Evolutionary conservation across 2,113 vertebrate genomes (phyloP).

Genomic region (Nyctibius bracteatus): DNA sequence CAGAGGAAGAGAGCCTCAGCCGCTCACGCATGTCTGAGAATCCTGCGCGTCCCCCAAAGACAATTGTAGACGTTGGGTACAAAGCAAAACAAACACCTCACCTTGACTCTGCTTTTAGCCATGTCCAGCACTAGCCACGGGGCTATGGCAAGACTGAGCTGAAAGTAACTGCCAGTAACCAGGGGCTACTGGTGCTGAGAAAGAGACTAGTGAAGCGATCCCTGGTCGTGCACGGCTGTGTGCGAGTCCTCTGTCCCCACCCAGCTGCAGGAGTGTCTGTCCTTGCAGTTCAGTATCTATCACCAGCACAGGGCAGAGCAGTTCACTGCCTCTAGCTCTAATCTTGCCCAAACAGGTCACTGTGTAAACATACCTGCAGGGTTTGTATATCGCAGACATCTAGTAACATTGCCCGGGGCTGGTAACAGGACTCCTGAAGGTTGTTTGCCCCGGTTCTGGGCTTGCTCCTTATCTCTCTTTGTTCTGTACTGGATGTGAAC

Average conservation of each 20-base stretch:
- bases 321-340: not conserved
- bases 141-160: not conserved
- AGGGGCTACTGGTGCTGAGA: not conserved
- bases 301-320: not conserved
- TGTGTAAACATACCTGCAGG: slow-evolving; percentile 23
- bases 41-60: not conserved
- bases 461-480: not conserved
- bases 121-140: not conserved
- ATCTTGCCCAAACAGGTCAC: not conserved
- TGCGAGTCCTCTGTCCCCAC: not conserved
- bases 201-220: accelerated
- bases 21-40: accelerated
- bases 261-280: not conserved
- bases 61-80: accelerated
- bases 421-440: not conserved
- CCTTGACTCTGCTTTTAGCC: not conserved
- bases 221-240: not conserved
- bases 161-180: not conserved
- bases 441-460: not conserved
- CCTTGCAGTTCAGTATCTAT: not conserved
- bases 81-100: not conserved
- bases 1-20: not conserved
- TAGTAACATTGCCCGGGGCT: not conserved
- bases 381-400: not conserved
- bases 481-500: not conserved